phyloP scores from a whole-genome alignment of 2,888 invertebrate species.

The Chrysodeixis includens region DNA sequence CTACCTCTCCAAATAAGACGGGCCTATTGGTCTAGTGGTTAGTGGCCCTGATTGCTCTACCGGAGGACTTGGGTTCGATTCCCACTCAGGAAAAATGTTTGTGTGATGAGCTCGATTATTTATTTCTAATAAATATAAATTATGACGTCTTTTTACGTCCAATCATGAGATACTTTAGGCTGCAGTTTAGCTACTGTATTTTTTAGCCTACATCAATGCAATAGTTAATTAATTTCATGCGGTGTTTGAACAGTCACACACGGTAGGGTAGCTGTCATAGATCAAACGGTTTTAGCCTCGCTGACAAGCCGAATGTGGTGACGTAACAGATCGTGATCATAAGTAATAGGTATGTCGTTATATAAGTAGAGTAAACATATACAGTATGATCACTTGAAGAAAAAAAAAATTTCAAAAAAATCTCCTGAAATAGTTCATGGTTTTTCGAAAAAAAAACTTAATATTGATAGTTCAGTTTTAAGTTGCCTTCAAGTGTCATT shows the following conservation, averaged over 20 bases:
- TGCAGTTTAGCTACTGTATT: constrained; percentile 31
- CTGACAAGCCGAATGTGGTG: constrained; percentile 74
- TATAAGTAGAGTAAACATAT: constrained; percentile 42
- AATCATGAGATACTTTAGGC: no score
- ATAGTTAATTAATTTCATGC: constrained; percentile 77
- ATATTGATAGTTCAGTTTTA: no score
- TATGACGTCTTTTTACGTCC: no score
- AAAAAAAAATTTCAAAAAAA: constrained; percentile 35
- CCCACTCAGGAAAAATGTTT: no score
- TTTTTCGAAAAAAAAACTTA: background rate
- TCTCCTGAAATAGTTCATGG: no score
- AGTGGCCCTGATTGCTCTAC: no score
- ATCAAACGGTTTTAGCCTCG: constrained; percentile 75
- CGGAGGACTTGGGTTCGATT: no score
- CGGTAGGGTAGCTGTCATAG: constrained; percentile 71
- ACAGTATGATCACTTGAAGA: constrained; percentile 31
- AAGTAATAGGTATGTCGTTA: constrained; percentile 50
- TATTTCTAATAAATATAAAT: no score
- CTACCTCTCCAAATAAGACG: no score
- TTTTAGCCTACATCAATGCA: constrained; percentile 49
- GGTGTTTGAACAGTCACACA: constrained; percentile 80
- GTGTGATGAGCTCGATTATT: no score
- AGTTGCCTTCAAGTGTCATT: background rate
- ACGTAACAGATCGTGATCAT: constrained; percentile 65
- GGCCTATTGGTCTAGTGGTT: no score